These are phyloP conservation scores for Boloria selene DNA, from an alignment of 2,888 invertebrate species.

Conservation along the genomic window DNA sequence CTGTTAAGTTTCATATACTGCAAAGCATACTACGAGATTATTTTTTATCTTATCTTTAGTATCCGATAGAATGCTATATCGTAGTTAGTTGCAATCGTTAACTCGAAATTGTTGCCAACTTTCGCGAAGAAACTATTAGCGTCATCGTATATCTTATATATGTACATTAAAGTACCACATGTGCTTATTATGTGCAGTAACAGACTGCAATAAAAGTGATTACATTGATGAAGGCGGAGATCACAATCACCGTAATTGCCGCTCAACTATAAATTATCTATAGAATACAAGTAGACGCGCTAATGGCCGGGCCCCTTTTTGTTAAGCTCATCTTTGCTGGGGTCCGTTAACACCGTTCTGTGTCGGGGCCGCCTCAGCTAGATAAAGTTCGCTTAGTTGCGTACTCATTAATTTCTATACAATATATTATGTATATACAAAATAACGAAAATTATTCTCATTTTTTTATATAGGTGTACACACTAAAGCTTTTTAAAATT, in stretches of 20 bases:
- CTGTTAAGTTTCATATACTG: too few relatives aligned
- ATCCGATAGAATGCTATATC: too few relatives aligned
- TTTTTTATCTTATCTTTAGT: too few relatives aligned
- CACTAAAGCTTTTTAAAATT: too few relatives aligned
- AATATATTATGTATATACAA: not conserved
- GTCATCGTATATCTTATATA: not conserved
- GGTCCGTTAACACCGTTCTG: not conserved
- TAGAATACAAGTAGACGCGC: slow-evolving; percentile 22
- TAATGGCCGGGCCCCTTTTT: slow-evolving; percentile 23
- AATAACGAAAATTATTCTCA: not conserved
- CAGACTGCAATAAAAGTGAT: slow-evolving; percentile 16
- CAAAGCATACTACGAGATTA: too few relatives aligned
- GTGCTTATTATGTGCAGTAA: slow-evolving; percentile 19
- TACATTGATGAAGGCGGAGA: slow-evolving; percentile 19
- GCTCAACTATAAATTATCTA: slow-evolving; percentile 24
- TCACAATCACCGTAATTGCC: slow-evolving; percentile 18
- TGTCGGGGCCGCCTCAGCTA: not conserved
- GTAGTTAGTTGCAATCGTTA: too few relatives aligned
- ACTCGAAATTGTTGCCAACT: not conserved
- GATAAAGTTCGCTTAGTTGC: slow-evolving; percentile 6
- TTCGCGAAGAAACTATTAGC: not conserved
- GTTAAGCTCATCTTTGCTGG: slow-evolving; percentile 5
- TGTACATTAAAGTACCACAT: not conserved
- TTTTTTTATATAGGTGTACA: too few relatives aligned
- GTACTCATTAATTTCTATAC: not conserved